Conservation (phyloP, 2,797 vertebrate species). For the Bucorvus abyssinicus region DNA sequence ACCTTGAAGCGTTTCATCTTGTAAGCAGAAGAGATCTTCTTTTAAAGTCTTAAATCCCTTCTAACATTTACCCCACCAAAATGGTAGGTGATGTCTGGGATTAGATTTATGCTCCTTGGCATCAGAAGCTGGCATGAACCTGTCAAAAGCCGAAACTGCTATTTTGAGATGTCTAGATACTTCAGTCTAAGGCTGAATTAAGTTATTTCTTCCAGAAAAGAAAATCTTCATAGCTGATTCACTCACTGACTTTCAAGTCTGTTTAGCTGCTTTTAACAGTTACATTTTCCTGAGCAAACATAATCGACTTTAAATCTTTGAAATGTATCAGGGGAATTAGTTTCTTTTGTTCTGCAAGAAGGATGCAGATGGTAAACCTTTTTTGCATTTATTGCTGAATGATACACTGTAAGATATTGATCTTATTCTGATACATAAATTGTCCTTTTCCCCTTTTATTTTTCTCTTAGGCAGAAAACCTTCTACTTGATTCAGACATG, state of each 20-base stretch:
- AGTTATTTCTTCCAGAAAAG: neutral
- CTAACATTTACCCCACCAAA: neutral
- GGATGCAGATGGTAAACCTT: neutral
- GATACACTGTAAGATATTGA: neutral
- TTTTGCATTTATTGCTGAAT: neutral
- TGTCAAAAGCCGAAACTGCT: neutral
- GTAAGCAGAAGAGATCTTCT: neutral
- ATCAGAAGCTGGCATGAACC: neutral
- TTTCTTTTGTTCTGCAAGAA: neutral
- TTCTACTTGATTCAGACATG: constrained; percentile 92
- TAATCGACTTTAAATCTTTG: neutral
- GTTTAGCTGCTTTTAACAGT: neutral
- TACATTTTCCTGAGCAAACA: neutral
- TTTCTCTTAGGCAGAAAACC: constrained; percentile 88
- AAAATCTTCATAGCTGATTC: neutral
- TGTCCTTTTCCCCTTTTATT: constrained; percentile 7
- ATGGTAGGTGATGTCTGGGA: neutral
- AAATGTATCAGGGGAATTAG: neutral
- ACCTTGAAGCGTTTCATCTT: neutral
- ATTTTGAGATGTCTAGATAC: neutral
- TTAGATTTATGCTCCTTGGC: neutral
- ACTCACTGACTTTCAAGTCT: neutral
- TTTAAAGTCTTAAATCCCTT: neutral
- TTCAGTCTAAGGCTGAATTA: neutral
- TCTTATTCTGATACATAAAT: neutral